These are phyloP conservation scores for Adelognathus sp. DNA, from an alignment of 2,888 invertebrate species.

Conservation along the genomic window DNA sequence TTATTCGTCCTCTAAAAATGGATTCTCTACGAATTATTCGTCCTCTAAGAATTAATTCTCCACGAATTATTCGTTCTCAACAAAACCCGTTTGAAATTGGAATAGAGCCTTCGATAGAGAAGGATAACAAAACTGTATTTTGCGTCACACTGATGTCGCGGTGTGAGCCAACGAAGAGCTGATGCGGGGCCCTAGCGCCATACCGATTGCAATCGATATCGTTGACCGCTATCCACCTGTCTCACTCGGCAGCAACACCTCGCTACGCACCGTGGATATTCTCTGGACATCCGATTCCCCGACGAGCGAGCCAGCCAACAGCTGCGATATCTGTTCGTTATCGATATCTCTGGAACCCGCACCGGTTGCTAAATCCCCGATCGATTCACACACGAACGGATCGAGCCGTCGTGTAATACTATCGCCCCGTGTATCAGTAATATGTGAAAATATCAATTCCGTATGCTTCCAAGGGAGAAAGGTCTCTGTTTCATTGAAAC, in stretches of 20 bases:
- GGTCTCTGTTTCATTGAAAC: not conserved
- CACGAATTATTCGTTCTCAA: too few relatives aligned
- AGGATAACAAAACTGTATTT: too few relatives aligned
- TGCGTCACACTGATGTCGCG: not conserved
- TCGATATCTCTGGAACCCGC: slow-evolving; percentile 58
- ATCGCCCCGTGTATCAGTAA: not conserved
- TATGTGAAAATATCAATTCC: not conserved
- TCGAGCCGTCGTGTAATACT: slow-evolving; percentile 3
- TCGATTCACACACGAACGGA: slow-evolving; percentile 27
- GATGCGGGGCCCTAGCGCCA: slow-evolving; percentile 51
- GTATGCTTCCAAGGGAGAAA: not conserved
- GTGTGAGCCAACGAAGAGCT: not conserved
- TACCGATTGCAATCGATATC: slow-evolving; percentile 73
- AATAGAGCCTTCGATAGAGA: too few relatives aligned
- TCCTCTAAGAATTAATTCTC: too few relatives aligned
- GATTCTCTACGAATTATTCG: too few relatives aligned
- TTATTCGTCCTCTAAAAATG: too few relatives aligned
- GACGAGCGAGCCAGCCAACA: slow-evolving; percentile 4
- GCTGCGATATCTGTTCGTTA: slow-evolving; percentile 28
- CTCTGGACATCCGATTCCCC: slow-evolving; percentile 47
- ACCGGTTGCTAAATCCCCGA: slow-evolving; percentile 34
- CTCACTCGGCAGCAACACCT: slow-evolving; percentile 27
- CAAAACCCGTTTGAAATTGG: too few relatives aligned
- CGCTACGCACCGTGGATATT: slow-evolving; percentile 29
- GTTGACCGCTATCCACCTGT: slow-evolving; percentile 63